Base-by-base conservation (phyloP, 35 echinoderm and acorn worm genomes). In the Apostichopus parvimensis region DNA sequence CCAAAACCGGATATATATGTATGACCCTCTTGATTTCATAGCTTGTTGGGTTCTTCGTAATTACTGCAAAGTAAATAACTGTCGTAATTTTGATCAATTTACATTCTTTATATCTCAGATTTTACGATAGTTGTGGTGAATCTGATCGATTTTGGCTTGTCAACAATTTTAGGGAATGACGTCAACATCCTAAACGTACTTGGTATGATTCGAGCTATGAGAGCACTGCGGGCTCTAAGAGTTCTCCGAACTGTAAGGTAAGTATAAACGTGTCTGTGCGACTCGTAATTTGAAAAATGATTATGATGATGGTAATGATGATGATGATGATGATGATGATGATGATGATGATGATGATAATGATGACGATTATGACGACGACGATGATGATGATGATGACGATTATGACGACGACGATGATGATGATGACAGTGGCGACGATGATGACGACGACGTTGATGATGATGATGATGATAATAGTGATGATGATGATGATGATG, bases 221-320 rank as follows among this genome's bases (percentile, higher is more conserved):
- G 97, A 65, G 97, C 97, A 60, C 82, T 98, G n/a, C 86, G 95
- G 66, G 97, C 95, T 20, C 66, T 98, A 4, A 75, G 94, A 9
- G 97, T 98, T 17, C 93, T 98, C 20, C 83, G 93, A 61, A 98
- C 97, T 21, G 94, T 98, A 5, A 96, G 94, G 95, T 96, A 73
- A 92, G 71, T 75, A 20, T 18, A 4, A 75, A 75, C n/a, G 71
- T 6, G 71, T 18, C n/a, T 13, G 71, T 22, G 17, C 14, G 14
- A 75, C 17, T 22, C 6, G n/a, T 75, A 18, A 75, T 75, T 0
- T 8, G 7, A 61, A 75, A 18, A 22, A 75, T 22, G 71, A 7
- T 75, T 0, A 61, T 61, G 12, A 61, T 61, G 58, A 61, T 61
- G 58, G 11, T 61, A 20, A 18, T 61, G 12, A 61, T 75, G n/a